Conservation (phyloP, 2,888 invertebrate genomes). For the Eulithis testata region DNA sequence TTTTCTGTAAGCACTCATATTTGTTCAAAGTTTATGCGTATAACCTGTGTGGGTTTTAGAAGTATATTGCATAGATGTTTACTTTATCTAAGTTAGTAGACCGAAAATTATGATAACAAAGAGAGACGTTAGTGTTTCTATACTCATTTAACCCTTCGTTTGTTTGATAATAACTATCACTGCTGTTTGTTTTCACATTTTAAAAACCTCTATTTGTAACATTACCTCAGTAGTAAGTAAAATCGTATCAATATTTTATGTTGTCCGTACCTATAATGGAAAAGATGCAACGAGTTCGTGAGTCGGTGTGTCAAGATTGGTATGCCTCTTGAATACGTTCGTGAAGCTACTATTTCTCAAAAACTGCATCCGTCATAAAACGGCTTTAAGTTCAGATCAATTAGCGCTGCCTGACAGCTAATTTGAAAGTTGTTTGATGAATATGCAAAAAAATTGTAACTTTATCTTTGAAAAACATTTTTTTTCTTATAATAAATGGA, state of each 20-base stretch:
- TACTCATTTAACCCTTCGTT: too few relatives aligned
- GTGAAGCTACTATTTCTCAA: conserved; percentile 18
- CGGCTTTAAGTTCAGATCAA: too few relatives aligned
- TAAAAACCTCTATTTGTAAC: neutral
- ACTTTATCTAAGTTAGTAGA: neutral
- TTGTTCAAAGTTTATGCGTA: conserved; percentile 12
- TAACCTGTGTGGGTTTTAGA: conserved; percentile 15
- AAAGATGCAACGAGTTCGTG: conserved; percentile 37
- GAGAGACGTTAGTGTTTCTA: too few relatives aligned
- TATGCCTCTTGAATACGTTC: conserved; percentile 42
- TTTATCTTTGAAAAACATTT: too few relatives aligned
- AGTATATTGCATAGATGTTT: neutral
- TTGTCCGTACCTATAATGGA: conserved; percentile 41
- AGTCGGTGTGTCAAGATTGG: conserved; percentile 40
- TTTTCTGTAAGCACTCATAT: conserved; percentile 6
- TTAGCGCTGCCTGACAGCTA: too few relatives aligned
- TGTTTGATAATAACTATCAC: too few relatives aligned
- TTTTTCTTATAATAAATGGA: too few relatives aligned
- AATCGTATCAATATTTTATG: conserved; percentile 13
- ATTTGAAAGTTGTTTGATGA: too few relatives aligned
- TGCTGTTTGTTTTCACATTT: too few relatives aligned
- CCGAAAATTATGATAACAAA: neutral
- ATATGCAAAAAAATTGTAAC: neutral
- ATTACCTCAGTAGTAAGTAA: neutral
- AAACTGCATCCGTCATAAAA: neutral